Percentiles rank a stretch among this genome's conserved stretches.
Evolutionary conservation across 23 tunicate genomes (phyloP).

Genomic region (Clavelina lepadiformis): DNA sequence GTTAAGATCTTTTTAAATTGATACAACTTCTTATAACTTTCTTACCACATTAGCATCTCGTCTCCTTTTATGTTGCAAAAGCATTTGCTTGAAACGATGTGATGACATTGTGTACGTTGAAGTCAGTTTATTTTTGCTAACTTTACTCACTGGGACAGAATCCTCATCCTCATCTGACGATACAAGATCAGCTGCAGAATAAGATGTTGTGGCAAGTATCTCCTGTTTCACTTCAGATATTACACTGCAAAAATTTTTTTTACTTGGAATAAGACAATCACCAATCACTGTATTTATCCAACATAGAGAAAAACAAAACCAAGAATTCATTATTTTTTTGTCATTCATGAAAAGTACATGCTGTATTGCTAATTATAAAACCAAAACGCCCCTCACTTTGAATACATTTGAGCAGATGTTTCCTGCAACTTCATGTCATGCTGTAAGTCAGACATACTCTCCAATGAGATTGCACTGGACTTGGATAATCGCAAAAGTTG

Average conservation of each 20-base stretch:
- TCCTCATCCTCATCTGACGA: slow-evolving; percentile 17
- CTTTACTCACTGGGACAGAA: too few relatives aligned
- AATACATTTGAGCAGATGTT: background rate
- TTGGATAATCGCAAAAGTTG: background rate
- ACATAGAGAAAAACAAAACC: too few relatives aligned
- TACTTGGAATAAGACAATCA: too few relatives aligned
- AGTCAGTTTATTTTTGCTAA: too few relatives aligned
- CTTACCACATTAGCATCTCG: slow-evolving; percentile 33
- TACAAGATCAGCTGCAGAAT: background rate
- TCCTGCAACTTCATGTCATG: background rate
- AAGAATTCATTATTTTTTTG: too few relatives aligned
- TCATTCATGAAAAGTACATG: too few relatives aligned
- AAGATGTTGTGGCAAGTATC: background rate
- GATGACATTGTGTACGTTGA: too few relatives aligned
- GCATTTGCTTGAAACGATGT: slow-evolving; percentile 24
- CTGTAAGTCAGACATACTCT: background rate
- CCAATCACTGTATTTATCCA: too few relatives aligned
- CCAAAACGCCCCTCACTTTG: background rate
- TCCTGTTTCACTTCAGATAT: slow-evolving; percentile 11
- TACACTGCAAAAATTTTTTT: slow-evolving; percentile 8
- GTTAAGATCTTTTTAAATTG: too few relatives aligned
- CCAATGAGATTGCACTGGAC: background rate
- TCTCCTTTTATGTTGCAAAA: slow-evolving; percentile 41
- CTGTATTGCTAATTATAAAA: too few relatives aligned
- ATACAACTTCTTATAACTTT: too few relatives aligned